phyloP scores from a whole-genome alignment of 1,140 invertebrate species.

The Ips nitidus region DNA sequence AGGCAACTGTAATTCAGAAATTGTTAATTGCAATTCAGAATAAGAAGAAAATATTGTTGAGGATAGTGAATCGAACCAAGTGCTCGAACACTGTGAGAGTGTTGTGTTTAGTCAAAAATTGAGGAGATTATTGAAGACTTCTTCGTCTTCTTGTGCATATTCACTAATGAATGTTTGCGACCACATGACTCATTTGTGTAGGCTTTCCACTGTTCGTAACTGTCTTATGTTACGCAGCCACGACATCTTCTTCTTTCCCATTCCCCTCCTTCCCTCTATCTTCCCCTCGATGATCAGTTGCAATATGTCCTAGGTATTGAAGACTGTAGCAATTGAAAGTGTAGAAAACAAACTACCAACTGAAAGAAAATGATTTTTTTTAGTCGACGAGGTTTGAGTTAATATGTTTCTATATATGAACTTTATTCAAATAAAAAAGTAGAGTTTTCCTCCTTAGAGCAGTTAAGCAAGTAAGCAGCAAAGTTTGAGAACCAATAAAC shows the following conservation, averaged over 20 bases:
- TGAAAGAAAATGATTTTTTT: slow-evolving; percentile 38
- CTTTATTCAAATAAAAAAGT: slow-evolving; percentile 21
- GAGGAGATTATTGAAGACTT: neutral
- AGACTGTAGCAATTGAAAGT: neutral
- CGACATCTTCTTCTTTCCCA: no score
- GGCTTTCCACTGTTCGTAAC: no score
- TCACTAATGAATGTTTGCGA: no score
- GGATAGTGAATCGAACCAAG: neutral
- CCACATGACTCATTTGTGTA: no score
- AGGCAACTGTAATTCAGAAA: no score
- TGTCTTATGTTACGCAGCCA: no score
- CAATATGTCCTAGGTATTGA: no score
- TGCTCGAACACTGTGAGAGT: neutral
- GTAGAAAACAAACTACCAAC: neutral
- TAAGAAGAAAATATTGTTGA: neutral
- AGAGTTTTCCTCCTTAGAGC: slow-evolving; percentile 22
- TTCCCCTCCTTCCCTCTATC: no score
- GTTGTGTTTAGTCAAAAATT: neutral
- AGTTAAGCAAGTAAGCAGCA: neutral
- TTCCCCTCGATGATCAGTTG: no score
- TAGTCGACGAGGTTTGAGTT: slow-evolving; percentile 46
- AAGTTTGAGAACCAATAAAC: slow-evolving; percentile 10
- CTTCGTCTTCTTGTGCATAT: no score
- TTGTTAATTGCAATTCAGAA: no score
- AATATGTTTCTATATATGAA: slow-evolving; percentile 25